Base-by-base conservation (phyloP, 1,140 invertebrate species). In the Drosophila sp. region DNA sequence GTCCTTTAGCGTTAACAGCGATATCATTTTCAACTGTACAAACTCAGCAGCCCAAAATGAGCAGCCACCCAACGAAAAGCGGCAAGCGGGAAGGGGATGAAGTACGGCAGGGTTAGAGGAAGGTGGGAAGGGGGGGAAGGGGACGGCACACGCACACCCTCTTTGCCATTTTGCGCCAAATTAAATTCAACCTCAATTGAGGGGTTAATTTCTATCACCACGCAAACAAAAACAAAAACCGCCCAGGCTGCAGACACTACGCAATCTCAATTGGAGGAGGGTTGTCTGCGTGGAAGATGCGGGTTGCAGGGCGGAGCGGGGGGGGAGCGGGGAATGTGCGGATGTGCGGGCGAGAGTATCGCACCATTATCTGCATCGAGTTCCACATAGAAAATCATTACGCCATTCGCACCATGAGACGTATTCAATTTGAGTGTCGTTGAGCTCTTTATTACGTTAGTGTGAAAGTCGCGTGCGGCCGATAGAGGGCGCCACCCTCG, bases 141-240 rank as follows among this genome's bases (percentile, higher is more conserved):
- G 65, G 46, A 61, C 51, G 48, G 59, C 77, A 65, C 43, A 76
- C 78, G 43, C 70, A 70, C 63, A 73, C 81, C 77, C 84, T 75
- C 76, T 86, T 86, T 90, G 80, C 80, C 83, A 90, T 90, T 90
- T 90, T 90, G 89, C 89, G 89, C 89, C 89, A 89, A 90, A 90
- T 90, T 90, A 90, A 90, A 91, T 90, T 91, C 89, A 90, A 90
- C 80, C 89, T 90, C 89, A 90, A 91, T 90, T 90, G 78, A 91
- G 89, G 89, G 89, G 89, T 90, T 91, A 90, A 90, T 90, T 90
- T 91, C 83, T 91, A 90, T 90, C 84, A 89, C 84, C 86, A 90
- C 77, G 83, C 84, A 89, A 89, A 89, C 80, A 89, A 87, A 86
- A 87, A 84, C 80, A 84, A 84, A 84, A 79, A 83, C 79, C 81